Evolutionary conservation across 2,113 vertebrate genomes (phyloP), one percentile per base, ranked within the genome.

Genomic region (Thalassarche chlororhynchos): DNA sequence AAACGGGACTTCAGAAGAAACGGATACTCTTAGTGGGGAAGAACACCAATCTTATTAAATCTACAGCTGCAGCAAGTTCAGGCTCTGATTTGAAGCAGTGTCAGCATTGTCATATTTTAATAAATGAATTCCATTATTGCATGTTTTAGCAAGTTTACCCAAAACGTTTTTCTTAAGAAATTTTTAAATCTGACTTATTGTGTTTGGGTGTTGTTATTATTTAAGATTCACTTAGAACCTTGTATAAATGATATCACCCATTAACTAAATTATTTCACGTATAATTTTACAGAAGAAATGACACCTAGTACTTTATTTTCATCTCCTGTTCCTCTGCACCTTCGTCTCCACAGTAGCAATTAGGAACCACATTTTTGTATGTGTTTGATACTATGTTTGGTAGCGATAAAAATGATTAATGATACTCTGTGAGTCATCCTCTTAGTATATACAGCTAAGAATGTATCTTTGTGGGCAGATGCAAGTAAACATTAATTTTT

Each of bases 271-370:
- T 72, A 89, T 51, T 77, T 70, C 3, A 64, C 0, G 0, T 75
- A 69, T 46, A 65, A 69, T 96, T 95, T 95, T 92, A 87, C 66
- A 79, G 65, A 82, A 72, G 17, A 89, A 84, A 51, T 87, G 84
- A 77, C 62, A 97, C 49, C 55, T 80, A 25, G 32, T 91, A 58
- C 72, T 93, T 97, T 71, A 87, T 91, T 97, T 89, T 96, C 47
- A 38, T 92, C 77, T 95, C 28, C 26, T 72, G 9, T 74, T 83
- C 47, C 40, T 93, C 70, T 83, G 31, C 85, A 95, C 31, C 78
- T 91, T 97, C 86, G 91, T 96, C 84, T 96, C 81, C 54, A 74
- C 58, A 89, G 66, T 8, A 93, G 94, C 95, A 96, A 96, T 91
- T 96, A 96, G 84, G 62, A 95, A 55, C 71, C 54, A 69, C 65